These are phyloP conservation scores for Trichomycterus rosablanca DNA, from an alignment of 2,113 vertebrate genomes.

Conservation along the genomic window DNA sequence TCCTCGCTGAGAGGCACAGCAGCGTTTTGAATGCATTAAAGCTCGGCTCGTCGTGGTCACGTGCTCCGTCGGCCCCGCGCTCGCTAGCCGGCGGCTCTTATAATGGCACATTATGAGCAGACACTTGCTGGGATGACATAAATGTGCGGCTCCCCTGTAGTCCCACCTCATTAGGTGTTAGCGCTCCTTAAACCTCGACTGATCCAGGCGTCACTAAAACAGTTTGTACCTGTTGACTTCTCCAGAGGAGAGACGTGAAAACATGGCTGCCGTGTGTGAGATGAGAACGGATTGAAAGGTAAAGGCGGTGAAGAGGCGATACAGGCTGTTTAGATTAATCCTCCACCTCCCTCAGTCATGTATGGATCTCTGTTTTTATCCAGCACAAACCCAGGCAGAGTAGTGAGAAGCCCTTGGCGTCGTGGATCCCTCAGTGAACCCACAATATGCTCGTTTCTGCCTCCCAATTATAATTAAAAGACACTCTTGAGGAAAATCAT, in stretches of 20 bases:
- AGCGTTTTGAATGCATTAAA: conserved; percentile 54
- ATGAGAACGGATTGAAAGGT: no score
- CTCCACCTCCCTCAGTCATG: no score
- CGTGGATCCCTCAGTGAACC: neutral
- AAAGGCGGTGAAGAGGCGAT: no score
- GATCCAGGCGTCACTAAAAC: conserved; percentile 20
- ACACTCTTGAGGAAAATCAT: conserved; percentile 31
- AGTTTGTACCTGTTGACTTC: conserved; percentile 46
- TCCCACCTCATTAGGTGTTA: conserved; percentile 44
- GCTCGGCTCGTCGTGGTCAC: conserved; percentile 36
- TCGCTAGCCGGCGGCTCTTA: conserved; percentile 28
- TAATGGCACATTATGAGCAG: conserved; percentile 45
- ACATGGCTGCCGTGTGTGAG: no score
- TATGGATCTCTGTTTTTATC: no score
- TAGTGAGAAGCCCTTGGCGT: conserved; percentile 8
- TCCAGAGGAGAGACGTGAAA: no score
- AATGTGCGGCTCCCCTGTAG: conserved; percentile 36
- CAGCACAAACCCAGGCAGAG: conserved; percentile 1
- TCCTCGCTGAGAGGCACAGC: conserved; percentile 47
- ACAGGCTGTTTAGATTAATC: no score
- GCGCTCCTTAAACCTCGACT: no score
- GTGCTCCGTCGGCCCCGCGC: conserved; percentile 32
- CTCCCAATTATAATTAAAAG: conserved; percentile 38
- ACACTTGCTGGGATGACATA: conserved; percentile 42
- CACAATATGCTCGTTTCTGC: conserved; percentile 19